Evolutionary conservation across 2,888 invertebrate genomes (phyloP).

Genomic region (Unio pictorum): DNA sequence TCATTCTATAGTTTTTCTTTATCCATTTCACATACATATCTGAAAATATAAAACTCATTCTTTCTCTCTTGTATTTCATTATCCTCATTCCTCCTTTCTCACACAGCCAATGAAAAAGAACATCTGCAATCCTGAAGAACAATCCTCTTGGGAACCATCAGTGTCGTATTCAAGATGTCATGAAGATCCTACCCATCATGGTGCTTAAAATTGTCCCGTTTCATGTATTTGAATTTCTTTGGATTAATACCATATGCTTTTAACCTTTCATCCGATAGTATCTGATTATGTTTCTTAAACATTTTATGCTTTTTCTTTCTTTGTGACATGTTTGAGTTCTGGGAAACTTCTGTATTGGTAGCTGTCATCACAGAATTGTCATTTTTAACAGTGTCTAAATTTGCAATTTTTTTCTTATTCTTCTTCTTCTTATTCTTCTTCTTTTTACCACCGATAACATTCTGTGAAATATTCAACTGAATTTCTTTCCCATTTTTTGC

Average conservation of each 20-base stretch:
- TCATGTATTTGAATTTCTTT: slow-evolving; percentile 63
- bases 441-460: slow-evolving; percentile 5
- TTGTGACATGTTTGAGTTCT: background rate
- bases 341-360: slow-evolving; percentile 1
- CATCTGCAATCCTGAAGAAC: too few species aligned
- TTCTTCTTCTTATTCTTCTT: slow-evolving; percentile 22
- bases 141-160: too few species aligned
- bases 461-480: background rate
- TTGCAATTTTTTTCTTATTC: slow-evolving; percentile 1
- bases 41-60: too few species aligned
- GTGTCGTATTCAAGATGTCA: too few species aligned
- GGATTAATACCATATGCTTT: slow-evolving; percentile 84
- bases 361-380: background rate
- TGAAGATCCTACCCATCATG: too few species aligned
- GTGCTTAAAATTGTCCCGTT: slow-evolving; percentile 27
- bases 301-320: slow-evolving; percentile 31
- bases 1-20: too few species aligned
- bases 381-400: slow-evolving; percentile 4
- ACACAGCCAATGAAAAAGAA: too few species aligned
- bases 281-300: slow-evolving; percentile 36
- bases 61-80: too few species aligned
- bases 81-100: too few species aligned
- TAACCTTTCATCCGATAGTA: slow-evolving; percentile 82
- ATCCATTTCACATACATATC: too few species aligned
- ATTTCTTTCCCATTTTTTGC: background rate